Conservation (phyloP, 2,888 invertebrate genomes). For the Sepioteuthis lessoniana region DNA sequence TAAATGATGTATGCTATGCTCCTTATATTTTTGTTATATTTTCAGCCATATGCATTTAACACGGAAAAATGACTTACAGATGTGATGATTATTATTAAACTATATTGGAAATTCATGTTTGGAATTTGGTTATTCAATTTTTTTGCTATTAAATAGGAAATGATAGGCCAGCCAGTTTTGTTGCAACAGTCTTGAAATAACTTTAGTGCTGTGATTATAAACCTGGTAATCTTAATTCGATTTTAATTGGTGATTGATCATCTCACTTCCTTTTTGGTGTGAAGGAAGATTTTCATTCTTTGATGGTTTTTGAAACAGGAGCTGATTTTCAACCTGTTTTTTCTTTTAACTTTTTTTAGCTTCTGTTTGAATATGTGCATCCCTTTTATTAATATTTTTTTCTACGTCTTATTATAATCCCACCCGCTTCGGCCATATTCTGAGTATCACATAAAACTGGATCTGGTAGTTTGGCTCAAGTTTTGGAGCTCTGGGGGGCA, state of each 20-base stretch:
- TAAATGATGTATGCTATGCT: no score
- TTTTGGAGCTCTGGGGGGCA: no score
- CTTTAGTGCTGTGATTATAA: not conserved
- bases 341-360: not conserved
- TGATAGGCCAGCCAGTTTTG: no score
- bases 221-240: not conserved
- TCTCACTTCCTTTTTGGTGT: not conserved
- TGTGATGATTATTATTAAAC: not conserved
- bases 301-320: no score
- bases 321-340: not conserved
- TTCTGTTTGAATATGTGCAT: not conserved
- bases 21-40: no score
- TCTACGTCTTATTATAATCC: not conserved
- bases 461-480: no score
- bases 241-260: constrained; percentile 1
- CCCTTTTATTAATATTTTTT: not conserved
- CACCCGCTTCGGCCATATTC: not conserved
- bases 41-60: not conserved
- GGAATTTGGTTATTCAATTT: no score
- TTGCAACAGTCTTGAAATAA: not conserved
- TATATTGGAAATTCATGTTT: not conserved
- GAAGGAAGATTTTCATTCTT: not conserved
- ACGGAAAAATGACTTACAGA: no score
- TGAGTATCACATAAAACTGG: no score
- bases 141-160: no score